These are phyloP conservation scores for Drosophila repletoides DNA, from an alignment of 1,140 invertebrate species.

Conservation along the genomic window DNA sequence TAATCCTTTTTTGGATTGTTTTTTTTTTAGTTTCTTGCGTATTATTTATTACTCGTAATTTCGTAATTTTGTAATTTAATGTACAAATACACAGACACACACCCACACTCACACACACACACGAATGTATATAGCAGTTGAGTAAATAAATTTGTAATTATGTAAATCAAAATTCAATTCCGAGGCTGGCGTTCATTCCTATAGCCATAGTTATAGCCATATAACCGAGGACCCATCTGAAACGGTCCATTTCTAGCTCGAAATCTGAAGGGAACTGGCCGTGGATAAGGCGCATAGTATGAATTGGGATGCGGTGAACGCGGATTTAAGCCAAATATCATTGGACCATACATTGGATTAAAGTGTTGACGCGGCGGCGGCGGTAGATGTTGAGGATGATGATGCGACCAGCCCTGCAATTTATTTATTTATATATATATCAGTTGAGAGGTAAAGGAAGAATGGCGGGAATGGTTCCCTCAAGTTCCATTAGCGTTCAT, in stretches of 20 bases:
- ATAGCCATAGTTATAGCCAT: constrained; percentile 20
- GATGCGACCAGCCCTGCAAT: constrained; percentile 51
- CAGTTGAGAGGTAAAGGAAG: no score
- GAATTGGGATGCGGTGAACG: constrained; percentile 3
- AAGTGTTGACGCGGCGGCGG: constrained; percentile 15
- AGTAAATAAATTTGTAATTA: constrained; percentile 71
- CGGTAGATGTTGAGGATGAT: no score
- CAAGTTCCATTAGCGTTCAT: no score
- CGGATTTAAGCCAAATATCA: constrained; percentile 12
- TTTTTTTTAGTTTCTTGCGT: constrained; percentile 56
- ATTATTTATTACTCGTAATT: constrained; percentile 65
- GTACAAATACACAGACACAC: no score
- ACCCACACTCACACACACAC: no score
- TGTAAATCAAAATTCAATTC: constrained; percentile 42
- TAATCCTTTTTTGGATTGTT: no score
- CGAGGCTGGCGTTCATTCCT: constrained; percentile 31
- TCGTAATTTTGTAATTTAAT: constrained; percentile 58
- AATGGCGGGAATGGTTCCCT: no score
- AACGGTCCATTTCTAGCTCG: neutral
- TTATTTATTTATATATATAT: no score
- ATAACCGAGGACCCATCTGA: neutral
- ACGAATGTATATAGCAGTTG: constrained; percentile 70
- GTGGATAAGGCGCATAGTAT: neutral
- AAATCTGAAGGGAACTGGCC: constrained; percentile 1
- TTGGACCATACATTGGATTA: constrained; percentile 28